These are phyloP conservation scores for Corythaixoides concolor DNA, from an alignment of 2,113 vertebrate species.

Conservation along the genomic window DNA sequence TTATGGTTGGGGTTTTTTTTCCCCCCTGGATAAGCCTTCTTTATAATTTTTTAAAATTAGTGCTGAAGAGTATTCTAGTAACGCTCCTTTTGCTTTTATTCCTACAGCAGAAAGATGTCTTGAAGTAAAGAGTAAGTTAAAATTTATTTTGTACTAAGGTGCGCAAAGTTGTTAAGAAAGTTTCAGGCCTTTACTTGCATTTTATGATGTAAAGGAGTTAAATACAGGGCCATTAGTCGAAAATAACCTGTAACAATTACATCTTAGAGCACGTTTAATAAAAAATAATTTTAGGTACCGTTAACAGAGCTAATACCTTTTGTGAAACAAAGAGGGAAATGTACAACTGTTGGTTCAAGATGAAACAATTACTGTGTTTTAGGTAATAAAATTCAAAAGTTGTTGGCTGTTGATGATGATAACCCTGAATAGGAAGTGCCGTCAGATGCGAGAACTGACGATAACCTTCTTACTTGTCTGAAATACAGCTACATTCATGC, in stretches of 20 bases:
- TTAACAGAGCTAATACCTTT: background rate
- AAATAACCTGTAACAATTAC: background rate
- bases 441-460: conserved; percentile 94
- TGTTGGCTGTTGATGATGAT: conserved; percentile 79
- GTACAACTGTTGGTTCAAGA: background rate
- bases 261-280: background rate
- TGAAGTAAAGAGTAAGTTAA: background rate
- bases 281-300: fast-evolving
- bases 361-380: fast-evolving
- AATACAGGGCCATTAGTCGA: too few species aligned
- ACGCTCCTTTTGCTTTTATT: background rate
- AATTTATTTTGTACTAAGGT: background rate
- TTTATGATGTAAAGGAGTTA: background rate
- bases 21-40: fast-evolving
- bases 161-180: background rate
- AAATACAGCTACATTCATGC: background rate
- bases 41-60: background rate
- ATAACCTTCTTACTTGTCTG: conserved; percentile 67
- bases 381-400: fast-evolving
- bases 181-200: background rate
- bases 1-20: too few species aligned
- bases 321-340: fast-evolving
- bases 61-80: fast-evolving
- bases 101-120: background rate
- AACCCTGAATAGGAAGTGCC: conserved; percentile 92